Base-by-base conservation (phyloP, 2,888 invertebrate genomes). In the Drosophila emarginata region DNA sequence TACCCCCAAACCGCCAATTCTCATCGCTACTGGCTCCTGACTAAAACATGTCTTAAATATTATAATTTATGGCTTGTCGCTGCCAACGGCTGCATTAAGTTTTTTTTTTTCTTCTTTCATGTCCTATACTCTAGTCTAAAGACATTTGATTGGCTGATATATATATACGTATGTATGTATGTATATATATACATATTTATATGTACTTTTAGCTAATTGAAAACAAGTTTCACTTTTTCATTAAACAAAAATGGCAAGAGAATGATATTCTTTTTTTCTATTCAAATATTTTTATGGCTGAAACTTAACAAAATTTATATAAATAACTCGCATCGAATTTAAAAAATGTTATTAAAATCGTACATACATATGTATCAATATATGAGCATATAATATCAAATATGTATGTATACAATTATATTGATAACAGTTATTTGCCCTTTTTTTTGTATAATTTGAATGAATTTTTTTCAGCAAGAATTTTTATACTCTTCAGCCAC, bases 21-120 rank as follows among this genome's bases (percentile, higher is more conserved):
- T 21, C 45, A 14, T 12, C 56, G 26, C 4, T 23, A 36, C 7
- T 9, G 40, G 4, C 52, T 32, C 26, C 21, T 64, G 68, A 61
- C 69, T 70, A 80, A 80, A 79, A 72, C 74, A 79, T 80, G 76
- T 83, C 84, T 86, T 78, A 74, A 68, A 83, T 83, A 86, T 83
- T 80, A 83, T 83, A 83, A 86, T 83, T 86, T 83, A 83, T 83
- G 67, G 83, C 83, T 72, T 69, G 61, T 71, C 70, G 72, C 68
- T 67, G 72, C 59, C 70, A 52, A 57, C 66, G 53, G 37, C 39
- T 15, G 70, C 70, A 70, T 60, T 70, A 59, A 4, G 5, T 5
- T 56, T 54, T 56, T 50, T 56, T 56, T 64, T 64, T 70, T 70
- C 56, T 70, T 45, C 4, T 18, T 40, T 40, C 11, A 11, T 18